Conservation (phyloP, 2,888 invertebrate genomes). For the Electrophaes corylata region DNA sequence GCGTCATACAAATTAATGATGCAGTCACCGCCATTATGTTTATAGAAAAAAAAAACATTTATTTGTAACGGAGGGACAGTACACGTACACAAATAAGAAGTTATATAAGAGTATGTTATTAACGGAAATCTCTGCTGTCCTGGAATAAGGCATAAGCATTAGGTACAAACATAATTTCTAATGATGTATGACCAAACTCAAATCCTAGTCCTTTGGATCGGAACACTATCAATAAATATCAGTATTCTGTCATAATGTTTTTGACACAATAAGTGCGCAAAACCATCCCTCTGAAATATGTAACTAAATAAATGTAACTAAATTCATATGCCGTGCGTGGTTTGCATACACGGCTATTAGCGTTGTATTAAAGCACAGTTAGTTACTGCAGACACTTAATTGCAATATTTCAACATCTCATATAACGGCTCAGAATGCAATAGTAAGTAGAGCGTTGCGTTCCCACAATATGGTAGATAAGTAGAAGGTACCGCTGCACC, state of each 20-base stretch:
- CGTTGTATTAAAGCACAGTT: slow-evolving; percentile 12
- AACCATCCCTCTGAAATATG: neutral
- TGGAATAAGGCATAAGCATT: no score
- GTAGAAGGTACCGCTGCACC: slow-evolving; percentile 50
- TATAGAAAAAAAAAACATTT: no score
- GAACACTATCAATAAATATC: neutral
- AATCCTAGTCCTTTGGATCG: neutral
- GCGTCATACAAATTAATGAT: neutral
- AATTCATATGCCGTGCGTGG: neutral
- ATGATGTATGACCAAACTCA: neutral
- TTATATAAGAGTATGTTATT: no score
- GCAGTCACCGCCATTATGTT: neutral
- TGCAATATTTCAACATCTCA: slow-evolving; percentile 36
- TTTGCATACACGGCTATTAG: neutral
- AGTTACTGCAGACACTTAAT: slow-evolving; percentile 15
- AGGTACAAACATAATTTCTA: no score
- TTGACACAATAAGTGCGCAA: neutral
- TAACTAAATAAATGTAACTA: no score
- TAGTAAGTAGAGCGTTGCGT: slow-evolving; percentile 74
- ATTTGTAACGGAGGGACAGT: no score
- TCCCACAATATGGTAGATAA: slow-evolving; percentile 62
- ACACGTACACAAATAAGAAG: no score
- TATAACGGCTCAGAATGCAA: slow-evolving; percentile 60
- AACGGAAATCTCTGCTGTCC: no score
- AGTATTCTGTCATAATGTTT: neutral